These are phyloP conservation scores for Poliocrania exsul DNA, from an alignment of 2,797 vertebrate genomes.

Conservation along the genomic window DNA sequence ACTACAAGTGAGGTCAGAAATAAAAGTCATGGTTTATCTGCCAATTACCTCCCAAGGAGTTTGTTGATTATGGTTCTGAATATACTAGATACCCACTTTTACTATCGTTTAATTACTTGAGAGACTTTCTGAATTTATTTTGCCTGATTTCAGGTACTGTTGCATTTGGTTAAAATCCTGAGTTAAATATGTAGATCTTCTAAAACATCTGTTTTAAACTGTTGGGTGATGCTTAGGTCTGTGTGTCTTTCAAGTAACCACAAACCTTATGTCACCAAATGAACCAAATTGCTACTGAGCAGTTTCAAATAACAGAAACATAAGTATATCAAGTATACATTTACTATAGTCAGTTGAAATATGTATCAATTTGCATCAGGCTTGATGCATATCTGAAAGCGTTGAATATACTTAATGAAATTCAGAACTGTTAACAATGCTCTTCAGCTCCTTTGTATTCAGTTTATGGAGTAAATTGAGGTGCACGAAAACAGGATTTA, in stretches of 20 bases:
- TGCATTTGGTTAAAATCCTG: not conserved
- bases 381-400: not conserved
- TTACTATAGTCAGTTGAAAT: not conserved
- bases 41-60: not conserved
- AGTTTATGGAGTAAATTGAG: not conserved
- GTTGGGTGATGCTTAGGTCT: not conserved
- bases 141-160: not conserved
- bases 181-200: not conserved
- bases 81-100: not conserved
- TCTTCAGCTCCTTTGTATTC: not conserved
- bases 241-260: not conserved
- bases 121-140: not conserved
- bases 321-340: not conserved
- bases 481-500: not conserved
- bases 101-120: not conserved
- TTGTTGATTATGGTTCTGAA: not conserved
- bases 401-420: not conserved
- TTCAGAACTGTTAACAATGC: not conserved
- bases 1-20: not conserved
- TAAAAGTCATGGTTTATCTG: not conserved
- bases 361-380: not conserved
- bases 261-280: not conserved
- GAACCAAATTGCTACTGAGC: not conserved
- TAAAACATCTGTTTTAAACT: not conserved
- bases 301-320: not conserved